Evolutionary conservation across 2,113 vertebrate genomes (phyloP), one percentile per base, ranked within the genome.

Genomic region (Pseudorhombus dupliciocellatus): DNA sequence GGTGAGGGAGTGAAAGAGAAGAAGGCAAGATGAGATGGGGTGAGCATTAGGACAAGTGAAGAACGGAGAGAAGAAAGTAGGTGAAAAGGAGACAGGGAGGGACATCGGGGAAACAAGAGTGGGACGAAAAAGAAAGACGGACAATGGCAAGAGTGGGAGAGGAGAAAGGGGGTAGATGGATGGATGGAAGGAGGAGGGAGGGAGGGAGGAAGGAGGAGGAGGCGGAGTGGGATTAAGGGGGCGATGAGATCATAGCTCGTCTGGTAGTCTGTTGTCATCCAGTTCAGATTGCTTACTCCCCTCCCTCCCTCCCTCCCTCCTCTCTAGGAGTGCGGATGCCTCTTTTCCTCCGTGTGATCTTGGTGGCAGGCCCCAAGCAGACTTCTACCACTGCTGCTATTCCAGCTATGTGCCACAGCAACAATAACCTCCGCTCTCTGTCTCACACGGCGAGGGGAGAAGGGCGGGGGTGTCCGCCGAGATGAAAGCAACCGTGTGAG

Each of bases 221-320:
- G 62, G 58, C 34, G 65, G 28, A 28, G 53, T 75, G 65, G 73
- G 74, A 81, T 83, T 87, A 84, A 83, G 84, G 84, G 88, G 80
- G 77, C 63, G 89, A 93, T 94, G 93, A 94, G 93, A 93, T 94
- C 93, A 94, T 94, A 89, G 93, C 92, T 93, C 81, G 87, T 94
- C 93, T 93, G 83, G 84, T 93, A 94, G 93, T 93, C 92, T 94
- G 93, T 91, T 94, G 93, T 93, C 93, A 94, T 93, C 88, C 91
- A 89, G 92, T 90, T 94, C 93, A 91, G 90, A 92, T 93, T 91
- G 88, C 90, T 86, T 74, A 79, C 64, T n/a, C 75, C 58, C 66
- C 72, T 25, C n/a, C 21, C 15, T 24, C 37, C 37, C 50, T 26
- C 68, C 67, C 67, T 68, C 51, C 10, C 64, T 72, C 74, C 71